Evolutionary conservation across 1,140 invertebrate genomes (phyloP).

Genomic region (Megathymus violae): DNA sequence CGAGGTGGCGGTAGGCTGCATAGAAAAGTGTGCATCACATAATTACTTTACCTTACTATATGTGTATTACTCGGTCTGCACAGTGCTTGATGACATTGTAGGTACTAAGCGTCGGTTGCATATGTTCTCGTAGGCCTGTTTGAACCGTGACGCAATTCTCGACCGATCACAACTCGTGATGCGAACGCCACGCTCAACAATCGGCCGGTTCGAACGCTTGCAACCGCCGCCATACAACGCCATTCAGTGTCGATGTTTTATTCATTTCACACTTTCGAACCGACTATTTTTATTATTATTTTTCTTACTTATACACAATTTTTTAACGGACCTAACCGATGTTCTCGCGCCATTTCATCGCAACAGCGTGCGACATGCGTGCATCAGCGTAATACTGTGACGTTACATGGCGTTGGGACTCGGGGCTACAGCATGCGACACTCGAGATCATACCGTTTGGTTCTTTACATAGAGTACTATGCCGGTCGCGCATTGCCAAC

Average conservation of each 20-base stretch:
- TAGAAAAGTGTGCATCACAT: slow-evolving; percentile 56
- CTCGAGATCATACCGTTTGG: slow-evolving; percentile 40
- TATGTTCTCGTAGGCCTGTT: slow-evolving; percentile 21
- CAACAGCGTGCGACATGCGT: slow-evolving; percentile 11
- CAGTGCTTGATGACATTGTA: slow-evolving; percentile 59
- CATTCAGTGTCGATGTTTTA: slow-evolving; percentile 59
- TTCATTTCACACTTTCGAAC: slow-evolving; percentile 62
- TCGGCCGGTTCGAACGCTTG: slow-evolving; percentile 31
- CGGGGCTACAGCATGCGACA: slow-evolving; percentile 47
- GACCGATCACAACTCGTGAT: slow-evolving; percentile 3
- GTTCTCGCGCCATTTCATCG: slow-evolving; percentile 40
- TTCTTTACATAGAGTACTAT: slow-evolving; percentile 44
- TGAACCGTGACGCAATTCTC: neutral
- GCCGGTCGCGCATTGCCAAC: slow-evolving; percentile 26
- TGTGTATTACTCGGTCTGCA: slow-evolving; percentile 57
- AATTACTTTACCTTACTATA: slow-evolving; percentile 43
- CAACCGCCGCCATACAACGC: slow-evolving; percentile 32
- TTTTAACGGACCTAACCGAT: slow-evolving; percentile 38
- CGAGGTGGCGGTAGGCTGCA: slow-evolving; percentile 66
- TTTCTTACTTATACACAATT: slow-evolving; percentile 41
- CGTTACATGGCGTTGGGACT: slow-evolving; percentile 42
- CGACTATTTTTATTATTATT: slow-evolving; percentile 48
- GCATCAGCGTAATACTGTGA: slow-evolving; percentile 11
- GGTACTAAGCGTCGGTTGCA: slow-evolving; percentile 38
- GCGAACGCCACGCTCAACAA: neutral